Base-by-base conservation (phyloP, 1,140 invertebrate genomes). In the Potamilus streckersoni region DNA sequence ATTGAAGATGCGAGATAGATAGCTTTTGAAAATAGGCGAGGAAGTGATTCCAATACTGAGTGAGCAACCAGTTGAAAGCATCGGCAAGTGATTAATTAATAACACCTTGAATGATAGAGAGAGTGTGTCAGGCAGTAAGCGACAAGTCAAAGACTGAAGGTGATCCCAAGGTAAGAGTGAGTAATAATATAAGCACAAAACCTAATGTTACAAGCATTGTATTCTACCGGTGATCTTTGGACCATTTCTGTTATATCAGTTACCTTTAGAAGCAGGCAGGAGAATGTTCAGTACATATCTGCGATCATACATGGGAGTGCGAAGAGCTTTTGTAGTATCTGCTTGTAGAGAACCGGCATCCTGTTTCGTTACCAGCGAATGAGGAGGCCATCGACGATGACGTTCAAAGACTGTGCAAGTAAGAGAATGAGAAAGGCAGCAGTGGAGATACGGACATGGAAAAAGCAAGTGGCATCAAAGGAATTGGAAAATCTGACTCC, bases 261-360 rank as follows among this genome's bases (percentile, higher is more conserved):
- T 78, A 55, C 72, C 75, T 60, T 72, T 71, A 6, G 75, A 80
- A 71, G 66, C 38, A 38, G 71, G 67, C 62, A 62, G 78, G 57
- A 61, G 62, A 57, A 71, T 13, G 19, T n/a, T 75, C 31, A 74
- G 27, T 23, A 56, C 15, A 23, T 17, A 69, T 23, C 38, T 11
- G 38, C 19, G 49, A 31, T 31, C 27, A 31, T 2, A 4, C 1
- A 31, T 31, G 27, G 27, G 27, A 31, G 27, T 31, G 27, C 27
- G 2, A 31, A 31, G 27, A 31, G 27, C 4, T 2, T 31, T 4
- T 31, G 27, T 31, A 31, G 27, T 31, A 31, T 31, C 27, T 31
- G 27, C 27, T 31, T 31, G 27, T 31, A 31, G 27, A 31, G 27
- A 2, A 31, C 27, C 27, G 4, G 27, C 27, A 31, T 1, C 27